These are phyloP conservation scores for Dicrurus megarhynchus DNA, from an alignment of 2,113 vertebrate species.

Conservation along the genomic window DNA sequence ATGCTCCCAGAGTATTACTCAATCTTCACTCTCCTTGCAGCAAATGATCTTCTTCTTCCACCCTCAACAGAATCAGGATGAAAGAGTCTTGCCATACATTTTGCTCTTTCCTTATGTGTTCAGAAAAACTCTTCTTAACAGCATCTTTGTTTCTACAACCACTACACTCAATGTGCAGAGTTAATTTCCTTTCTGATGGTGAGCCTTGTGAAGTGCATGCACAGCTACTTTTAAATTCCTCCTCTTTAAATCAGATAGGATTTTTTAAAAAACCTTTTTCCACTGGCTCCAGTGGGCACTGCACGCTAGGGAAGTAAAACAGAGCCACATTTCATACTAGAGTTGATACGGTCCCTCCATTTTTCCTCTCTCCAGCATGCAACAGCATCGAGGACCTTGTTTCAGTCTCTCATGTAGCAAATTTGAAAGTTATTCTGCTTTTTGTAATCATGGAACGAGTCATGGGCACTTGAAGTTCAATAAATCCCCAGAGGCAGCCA, in stretches of 20 bases:
- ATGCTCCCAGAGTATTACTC: neutral
- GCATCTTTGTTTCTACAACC: neutral
- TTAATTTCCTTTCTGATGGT: neutral
- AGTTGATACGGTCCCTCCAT: neutral
- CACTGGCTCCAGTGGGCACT: neutral
- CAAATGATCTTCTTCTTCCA: neutral
- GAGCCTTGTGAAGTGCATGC: neutral
- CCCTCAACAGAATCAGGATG: neutral
- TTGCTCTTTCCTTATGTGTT: neutral
- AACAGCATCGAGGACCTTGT: neutral
- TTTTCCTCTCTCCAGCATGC: neutral
- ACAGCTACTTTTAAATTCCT: neutral
- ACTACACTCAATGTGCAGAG: neutral
- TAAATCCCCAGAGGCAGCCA: constrained; percentile 11
- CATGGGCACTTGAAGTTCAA: neutral
- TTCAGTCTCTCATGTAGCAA: neutral
- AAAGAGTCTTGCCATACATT: neutral
- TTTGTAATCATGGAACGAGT: neutral
- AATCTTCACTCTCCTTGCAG: neutral
- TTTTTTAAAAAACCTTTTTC: neutral
- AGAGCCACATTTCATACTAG: neutral
- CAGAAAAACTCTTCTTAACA: neutral
- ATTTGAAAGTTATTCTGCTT: neutral
- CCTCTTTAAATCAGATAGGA: neutral
- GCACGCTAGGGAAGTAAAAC: neutral